Evolutionary conservation across 2,113 vertebrate species (phyloP).

Genomic region (Ginglymostoma cirratum): DNA sequence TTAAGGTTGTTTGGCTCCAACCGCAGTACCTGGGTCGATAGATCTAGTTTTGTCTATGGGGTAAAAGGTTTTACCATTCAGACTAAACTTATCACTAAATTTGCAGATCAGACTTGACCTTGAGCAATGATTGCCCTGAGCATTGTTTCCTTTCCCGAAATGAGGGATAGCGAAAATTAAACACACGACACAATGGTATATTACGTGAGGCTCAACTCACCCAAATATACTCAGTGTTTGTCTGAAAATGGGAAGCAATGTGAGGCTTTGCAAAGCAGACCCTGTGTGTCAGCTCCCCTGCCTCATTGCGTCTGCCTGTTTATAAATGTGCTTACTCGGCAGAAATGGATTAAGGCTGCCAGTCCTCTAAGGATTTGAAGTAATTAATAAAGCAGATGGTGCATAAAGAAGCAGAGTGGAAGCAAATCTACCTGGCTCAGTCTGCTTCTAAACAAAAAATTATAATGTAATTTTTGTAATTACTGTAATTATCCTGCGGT

Average conservation of each 20-base stretch:
- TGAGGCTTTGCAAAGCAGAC: background rate
- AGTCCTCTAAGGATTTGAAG: constrained; percentile 18
- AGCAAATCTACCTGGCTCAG: constrained; percentile 28
- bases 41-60: background rate
- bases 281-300: background rate
- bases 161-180: background rate
- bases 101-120: background rate
- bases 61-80: background rate
- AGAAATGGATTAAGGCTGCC: constrained; percentile 2
- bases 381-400: constrained; percentile 36
- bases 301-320: background rate
- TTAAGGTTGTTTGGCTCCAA: background rate
- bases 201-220: background rate
- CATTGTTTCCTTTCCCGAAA: background rate
- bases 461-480: constrained; percentile 33
- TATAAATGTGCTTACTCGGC: background rate
- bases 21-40: background rate
- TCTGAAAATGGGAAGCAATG: background rate
- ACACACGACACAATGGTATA: background rate
- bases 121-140: background rate
- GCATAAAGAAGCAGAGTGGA: constrained; percentile 26
- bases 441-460: constrained; percentile 33
- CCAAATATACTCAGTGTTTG: background rate
- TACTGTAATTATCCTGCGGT: constrained; percentile 3
- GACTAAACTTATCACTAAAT: background rate